Evolutionary conservation across 92 coral and sea anemone genomes (phyloP).

Genomic region (Phenganax stokvisi): DNA sequence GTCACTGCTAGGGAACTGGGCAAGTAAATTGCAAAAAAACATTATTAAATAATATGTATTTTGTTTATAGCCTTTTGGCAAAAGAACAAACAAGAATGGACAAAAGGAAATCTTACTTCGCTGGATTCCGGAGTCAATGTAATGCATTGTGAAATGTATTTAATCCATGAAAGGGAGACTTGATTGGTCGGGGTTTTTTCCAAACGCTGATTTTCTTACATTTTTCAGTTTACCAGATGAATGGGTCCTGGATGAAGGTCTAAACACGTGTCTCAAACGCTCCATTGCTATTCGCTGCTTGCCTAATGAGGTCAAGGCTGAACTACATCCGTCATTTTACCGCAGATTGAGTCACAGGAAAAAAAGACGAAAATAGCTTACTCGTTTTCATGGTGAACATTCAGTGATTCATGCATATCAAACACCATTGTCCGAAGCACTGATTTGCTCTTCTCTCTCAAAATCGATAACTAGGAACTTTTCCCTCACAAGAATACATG

Average conservation of each 20-base stretch:
- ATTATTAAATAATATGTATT: background rate
- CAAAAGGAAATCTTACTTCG: constrained; percentile 67
- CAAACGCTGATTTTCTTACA: background rate
- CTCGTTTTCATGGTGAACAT: background rate
- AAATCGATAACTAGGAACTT: no score
- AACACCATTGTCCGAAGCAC: no score
- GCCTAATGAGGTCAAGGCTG: constrained; percentile 82
- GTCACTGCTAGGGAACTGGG: background rate
- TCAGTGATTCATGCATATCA: background rate
- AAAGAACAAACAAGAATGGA: constrained; percentile 68
- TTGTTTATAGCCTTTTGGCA: constrained; percentile 65
- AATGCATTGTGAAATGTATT: constrained; percentile 15
- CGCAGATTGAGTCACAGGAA: constrained; percentile 74
- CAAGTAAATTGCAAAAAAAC: background rate
- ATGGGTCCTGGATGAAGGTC: constrained; percentile 73
- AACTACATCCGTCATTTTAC: constrained; percentile 93
- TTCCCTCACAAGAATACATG: no score
- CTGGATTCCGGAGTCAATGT: constrained; percentile 95
- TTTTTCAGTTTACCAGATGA: constrained; percentile 81
- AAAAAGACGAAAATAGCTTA: constrained; percentile 65
- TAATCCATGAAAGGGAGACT: background rate
- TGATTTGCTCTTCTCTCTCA: no score
- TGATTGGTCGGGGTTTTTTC: background rate
- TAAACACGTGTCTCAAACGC: constrained; percentile 62
- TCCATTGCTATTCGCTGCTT: constrained; percentile 71